phyloP scores from a whole-genome alignment of 1,140 invertebrate genomes.

The Macrocentrus cingulum region DNA sequence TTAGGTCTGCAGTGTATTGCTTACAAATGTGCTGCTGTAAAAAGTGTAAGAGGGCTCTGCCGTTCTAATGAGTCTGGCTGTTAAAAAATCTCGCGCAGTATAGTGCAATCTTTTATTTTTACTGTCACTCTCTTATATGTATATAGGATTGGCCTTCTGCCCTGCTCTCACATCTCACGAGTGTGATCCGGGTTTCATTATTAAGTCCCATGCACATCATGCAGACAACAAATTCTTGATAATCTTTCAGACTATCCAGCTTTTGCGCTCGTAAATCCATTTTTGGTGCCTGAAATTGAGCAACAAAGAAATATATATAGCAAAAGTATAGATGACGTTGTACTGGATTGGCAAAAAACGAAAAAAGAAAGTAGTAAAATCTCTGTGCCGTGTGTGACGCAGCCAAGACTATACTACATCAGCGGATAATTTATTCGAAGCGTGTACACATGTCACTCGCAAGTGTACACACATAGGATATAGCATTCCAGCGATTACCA shows the following conservation, averaged over 20 bases:
- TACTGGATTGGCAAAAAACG: not conserved
- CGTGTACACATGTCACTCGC: conserved; percentile 22
- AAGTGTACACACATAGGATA: conserved; percentile 18
- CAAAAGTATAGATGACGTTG: too few species aligned
- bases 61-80: conserved; percentile 59
- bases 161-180: not conserved
- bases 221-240: too few species aligned
- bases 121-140: conserved; percentile 1
- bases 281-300: not conserved
- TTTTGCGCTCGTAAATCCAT: not conserved
- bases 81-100: conserved; percentile 50
- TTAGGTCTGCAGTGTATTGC: conserved; percentile 57
- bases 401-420: too few species aligned
- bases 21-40: conserved; percentile 60
- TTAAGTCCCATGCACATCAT: too few species aligned
- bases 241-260: too few species aligned
- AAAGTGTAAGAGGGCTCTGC: conserved; percentile 44
- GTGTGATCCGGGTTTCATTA: too few species aligned
- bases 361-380: too few species aligned
- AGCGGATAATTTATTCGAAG: conserved; percentile 20
- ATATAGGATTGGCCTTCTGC: too few species aligned
- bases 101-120: conserved; percentile 24
- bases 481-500: conserved; percentile 26
- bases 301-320: too few species aligned
- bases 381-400: too few species aligned